Conservation (phyloP, 2,888 invertebrate species). For the Acanthacorydalis orientalis region DNA sequence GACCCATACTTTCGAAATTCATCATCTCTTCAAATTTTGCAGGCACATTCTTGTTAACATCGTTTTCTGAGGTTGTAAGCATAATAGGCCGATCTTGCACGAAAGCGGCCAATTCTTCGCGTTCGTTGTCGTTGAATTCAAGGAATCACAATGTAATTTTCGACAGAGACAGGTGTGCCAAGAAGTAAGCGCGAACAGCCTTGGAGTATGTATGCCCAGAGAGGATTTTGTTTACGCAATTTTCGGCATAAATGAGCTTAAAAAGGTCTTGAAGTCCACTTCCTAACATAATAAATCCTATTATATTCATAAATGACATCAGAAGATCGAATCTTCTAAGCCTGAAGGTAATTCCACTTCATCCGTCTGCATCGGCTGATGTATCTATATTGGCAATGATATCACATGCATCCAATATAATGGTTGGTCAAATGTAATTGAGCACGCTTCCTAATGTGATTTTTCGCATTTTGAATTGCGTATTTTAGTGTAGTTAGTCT, state of each 20-base stretch:
- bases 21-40: constrained; percentile 35
- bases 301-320: constrained; percentile 13
- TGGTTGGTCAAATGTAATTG: constrained; percentile 19
- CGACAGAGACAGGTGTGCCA: constrained; percentile 11
- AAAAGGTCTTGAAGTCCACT: constrained; percentile 14
- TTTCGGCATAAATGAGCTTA: constrained; percentile 12
- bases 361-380: neutral
- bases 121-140: constrained; percentile 7
- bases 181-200: constrained; percentile 14
- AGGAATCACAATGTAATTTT: constrained; percentile 6
- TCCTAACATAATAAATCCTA: constrained; percentile 14
- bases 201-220: constrained; percentile 14
- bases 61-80: neutral
- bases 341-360: no score
- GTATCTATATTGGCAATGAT: constrained; percentile 9
- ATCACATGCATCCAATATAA: constrained; percentile 16
- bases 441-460: constrained; percentile 11
- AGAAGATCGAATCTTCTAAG: constrained; percentile 16
- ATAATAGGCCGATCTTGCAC: neutral
- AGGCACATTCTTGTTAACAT: constrained; percentile 2
- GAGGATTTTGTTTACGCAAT: constrained; percentile 14
- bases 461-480: constrained; percentile 11
- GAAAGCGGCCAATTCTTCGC: constrained; percentile 6
- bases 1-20: constrained; percentile 17
- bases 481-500: constrained; percentile 15